These are phyloP conservation scores for Lottia gigantea DNA, from an alignment of 2,888 invertebrate genomes.

Conservation along the genomic window DNA sequence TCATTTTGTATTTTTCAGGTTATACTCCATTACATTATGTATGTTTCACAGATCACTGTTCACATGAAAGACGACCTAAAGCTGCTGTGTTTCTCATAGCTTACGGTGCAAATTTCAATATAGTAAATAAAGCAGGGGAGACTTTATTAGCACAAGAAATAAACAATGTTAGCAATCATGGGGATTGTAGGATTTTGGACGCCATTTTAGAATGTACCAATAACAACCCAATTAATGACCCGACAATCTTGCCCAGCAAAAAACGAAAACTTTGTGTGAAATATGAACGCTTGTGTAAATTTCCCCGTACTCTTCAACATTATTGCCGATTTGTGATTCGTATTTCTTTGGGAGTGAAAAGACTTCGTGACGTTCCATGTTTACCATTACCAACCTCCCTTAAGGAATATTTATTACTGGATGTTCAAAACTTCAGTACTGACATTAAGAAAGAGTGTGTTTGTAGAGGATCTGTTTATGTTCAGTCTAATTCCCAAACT, in stretches of 20 bases:
- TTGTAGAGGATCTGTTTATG: too few relatives aligned
- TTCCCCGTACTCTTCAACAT: constrained; percentile 61
- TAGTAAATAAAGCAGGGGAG: constrained; percentile 54
- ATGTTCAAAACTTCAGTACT: constrained; percentile 15
- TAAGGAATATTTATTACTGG: constrained; percentile 50
- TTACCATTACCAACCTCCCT: constrained; percentile 58
- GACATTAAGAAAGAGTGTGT: too few relatives aligned
- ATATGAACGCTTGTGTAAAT: constrained; percentile 29
- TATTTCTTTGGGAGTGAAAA: constrained; percentile 43
- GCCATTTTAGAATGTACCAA: constrained; percentile 56
- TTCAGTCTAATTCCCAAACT: too few relatives aligned
- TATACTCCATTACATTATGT: constrained; percentile 62
- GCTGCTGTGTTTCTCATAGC: constrained; percentile 61
- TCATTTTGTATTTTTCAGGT: constrained; percentile 42
- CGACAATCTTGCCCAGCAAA: constrained; percentile 21
- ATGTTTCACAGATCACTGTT: constrained; percentile 54
- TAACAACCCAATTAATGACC: constrained; percentile 49
- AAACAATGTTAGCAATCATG: constrained; percentile 30
- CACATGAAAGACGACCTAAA: constrained; percentile 54
- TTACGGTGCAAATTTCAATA: constrained; percentile 57
- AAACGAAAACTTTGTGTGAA: background rate
- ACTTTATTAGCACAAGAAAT: constrained; percentile 57
- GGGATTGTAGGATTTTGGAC: constrained; percentile 39
- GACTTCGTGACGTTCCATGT: constrained; percentile 47
- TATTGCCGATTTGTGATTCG: constrained; percentile 59